A percentile compares a stretch with the other conserved stretches of the same genome.
Evolutionary conservation across 1,140 invertebrate genomes (phyloP).

Genomic region (Coptotermes formosanus): DNA sequence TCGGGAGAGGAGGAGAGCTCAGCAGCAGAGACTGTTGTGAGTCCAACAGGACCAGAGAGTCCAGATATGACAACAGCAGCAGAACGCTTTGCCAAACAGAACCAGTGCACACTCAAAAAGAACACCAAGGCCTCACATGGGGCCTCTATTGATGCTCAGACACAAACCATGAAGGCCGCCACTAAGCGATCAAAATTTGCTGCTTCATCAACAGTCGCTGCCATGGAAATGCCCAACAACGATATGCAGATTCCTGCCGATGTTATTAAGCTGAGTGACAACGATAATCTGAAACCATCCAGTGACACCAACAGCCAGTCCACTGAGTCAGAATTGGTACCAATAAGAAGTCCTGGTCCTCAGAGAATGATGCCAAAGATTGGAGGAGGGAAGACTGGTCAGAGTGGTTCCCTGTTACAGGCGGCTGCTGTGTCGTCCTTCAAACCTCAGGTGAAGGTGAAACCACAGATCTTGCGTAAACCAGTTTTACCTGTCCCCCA

Average conservation of each 20-base stretch:
- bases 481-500: conserved; percentile 53
- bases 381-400: conserved; percentile 56
- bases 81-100: conserved; percentile 72
- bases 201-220: conserved; percentile 17
- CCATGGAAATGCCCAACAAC: conserved; percentile 16
- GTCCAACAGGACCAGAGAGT: conserved; percentile 54
- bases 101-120: conserved; percentile 80
- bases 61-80: conserved; percentile 71
- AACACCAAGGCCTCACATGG: conserved; percentile 56
- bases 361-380: conserved; percentile 55
- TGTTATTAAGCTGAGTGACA: conserved; percentile 30
- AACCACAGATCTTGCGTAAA: conserved; percentile 70
- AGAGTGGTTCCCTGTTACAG: conserved; percentile 32
- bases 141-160: conserved; percentile 35
- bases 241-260: conserved; percentile 30
- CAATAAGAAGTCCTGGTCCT: conserved; percentile 50
- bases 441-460: conserved; percentile 70
- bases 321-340: conserved; percentile 37
- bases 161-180: conserved; percentile 39
- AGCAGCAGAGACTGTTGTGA: conserved; percentile 38
- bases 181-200: conserved; percentile 32
- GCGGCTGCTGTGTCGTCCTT: conserved; percentile 55
- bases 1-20: conserved; percentile 39
- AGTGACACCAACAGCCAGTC: conserved; percentile 38
- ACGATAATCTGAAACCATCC: conserved; percentile 38